phyloP scores from a whole-genome alignment of 2,113 vertebrate genomes.

The Tretioscincus oriximinensis region DNA sequence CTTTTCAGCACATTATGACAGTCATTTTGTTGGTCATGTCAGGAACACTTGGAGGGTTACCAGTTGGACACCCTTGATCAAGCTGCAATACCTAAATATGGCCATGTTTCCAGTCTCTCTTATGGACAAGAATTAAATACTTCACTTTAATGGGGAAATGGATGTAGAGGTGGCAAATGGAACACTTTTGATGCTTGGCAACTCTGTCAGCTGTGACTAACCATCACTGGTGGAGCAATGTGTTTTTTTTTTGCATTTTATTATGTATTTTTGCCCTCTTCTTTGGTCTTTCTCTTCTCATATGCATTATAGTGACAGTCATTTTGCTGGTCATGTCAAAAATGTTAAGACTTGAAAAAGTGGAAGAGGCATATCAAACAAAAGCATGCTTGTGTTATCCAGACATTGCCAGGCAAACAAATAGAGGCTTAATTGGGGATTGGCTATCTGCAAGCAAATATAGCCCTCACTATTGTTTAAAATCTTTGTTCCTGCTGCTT shows the following conservation, averaged over 20 bases:
- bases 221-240: background rate
- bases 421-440: conserved; percentile 41
- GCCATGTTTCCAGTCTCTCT: background rate
- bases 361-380: background rate
- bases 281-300: background rate
- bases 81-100: too few species aligned
- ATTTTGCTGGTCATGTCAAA: conserved; percentile 22
- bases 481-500: conserved; percentile 32
- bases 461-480: conserved; percentile 27
- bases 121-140: background rate
- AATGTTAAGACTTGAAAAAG: conserved; percentile 38
- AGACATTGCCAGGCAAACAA: conserved; percentile 13
- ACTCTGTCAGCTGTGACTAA: background rate
- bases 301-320: background rate
- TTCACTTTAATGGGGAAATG: background rate
- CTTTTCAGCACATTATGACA: too few species aligned
- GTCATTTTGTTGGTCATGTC: too few species aligned
- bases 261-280: too few species aligned
- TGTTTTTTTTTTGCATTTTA: background rate
- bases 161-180: background rate
- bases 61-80: too few species aligned
- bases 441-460: background rate
- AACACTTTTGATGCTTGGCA: background rate
- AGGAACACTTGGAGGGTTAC: too few species aligned
- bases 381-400: conserved; percentile 4